Conservation (phyloP, 1,140 invertebrate species). For the Megalopta genalis region DNA sequence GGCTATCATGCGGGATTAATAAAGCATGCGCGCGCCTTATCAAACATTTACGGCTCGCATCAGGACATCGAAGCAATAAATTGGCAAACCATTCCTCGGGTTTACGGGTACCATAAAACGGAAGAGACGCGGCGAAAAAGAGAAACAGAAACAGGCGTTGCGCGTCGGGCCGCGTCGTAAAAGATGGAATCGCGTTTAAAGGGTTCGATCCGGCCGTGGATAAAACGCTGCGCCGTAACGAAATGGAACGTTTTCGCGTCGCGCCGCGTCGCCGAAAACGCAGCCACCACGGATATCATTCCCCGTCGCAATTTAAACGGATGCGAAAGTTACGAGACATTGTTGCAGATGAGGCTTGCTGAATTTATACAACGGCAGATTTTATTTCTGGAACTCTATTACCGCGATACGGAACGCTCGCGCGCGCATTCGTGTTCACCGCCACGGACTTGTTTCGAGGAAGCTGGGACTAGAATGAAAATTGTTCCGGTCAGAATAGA, state of each 20-base stretch:
- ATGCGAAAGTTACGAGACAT: too few relatives aligned
- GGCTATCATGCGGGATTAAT: neutral
- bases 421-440: too few relatives aligned
- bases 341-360: too few relatives aligned
- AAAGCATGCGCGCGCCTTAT: neutral
- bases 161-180: neutral
- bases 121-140: neutral
- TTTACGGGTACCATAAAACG: constrained; percentile 12
- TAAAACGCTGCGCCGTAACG: constrained; percentile 9
- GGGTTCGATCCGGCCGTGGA: neutral
- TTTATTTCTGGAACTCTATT: too few relatives aligned
- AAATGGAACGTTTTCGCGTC: constrained; percentile 19
- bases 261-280: constrained; percentile 11
- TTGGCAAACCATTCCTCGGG: constrained; percentile 11
- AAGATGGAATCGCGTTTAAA: neutral
- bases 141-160: constrained; percentile 8
- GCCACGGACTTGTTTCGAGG: too few relatives aligned
- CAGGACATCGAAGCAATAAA: constrained; percentile 5
- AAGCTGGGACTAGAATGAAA: too few relatives aligned
- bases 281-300: too few relatives aligned
- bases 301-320: too few relatives aligned
- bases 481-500: too few relatives aligned
- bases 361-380: too few relatives aligned
- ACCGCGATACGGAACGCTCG: too few relatives aligned
- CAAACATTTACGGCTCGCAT: neutral